Evolutionary conservation across 2,113 vertebrate genomes (phyloP).

Genomic region (Panthera tigris): DNA sequence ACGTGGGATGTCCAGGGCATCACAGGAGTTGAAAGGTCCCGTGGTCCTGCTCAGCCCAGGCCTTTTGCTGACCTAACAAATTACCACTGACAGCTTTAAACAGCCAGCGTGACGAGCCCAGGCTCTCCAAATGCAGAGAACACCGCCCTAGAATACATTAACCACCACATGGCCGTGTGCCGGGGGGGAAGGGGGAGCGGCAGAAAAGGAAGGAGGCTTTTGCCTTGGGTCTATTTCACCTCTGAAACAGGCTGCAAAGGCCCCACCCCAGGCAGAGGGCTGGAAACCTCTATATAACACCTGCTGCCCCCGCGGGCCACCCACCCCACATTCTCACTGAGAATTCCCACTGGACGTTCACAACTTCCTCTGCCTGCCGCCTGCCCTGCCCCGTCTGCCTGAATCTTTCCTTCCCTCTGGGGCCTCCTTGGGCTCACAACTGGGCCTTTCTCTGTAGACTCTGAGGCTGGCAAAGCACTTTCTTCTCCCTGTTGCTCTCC

Average conservation of each 20-base stretch:
- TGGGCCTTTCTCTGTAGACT: background rate
- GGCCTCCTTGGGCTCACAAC: background rate
- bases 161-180: rapidly evolving
- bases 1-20: background rate
- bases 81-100: background rate
- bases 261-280: rapidly evolving
- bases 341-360: background rate
- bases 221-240: background rate
- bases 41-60: background rate
- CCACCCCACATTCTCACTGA: background rate
- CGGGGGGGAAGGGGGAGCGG: rapidly evolving
- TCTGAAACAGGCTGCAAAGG: background rate
- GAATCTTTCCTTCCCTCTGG: background rate
- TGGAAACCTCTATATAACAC: background rate
- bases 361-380: background rate
- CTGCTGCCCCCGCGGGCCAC: background rate
- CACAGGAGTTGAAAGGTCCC: background rate
- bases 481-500: background rate
- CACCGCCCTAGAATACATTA: rapidly evolving
- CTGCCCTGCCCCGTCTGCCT: rapidly evolving
- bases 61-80: background rate
- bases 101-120: background rate
- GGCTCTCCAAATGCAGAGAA: background rate
- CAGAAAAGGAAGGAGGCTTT: background rate
- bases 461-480: background rate